phyloP scores from a whole-genome alignment of 1,140 invertebrate species.

The Drosophila kohkoa region DNA sequence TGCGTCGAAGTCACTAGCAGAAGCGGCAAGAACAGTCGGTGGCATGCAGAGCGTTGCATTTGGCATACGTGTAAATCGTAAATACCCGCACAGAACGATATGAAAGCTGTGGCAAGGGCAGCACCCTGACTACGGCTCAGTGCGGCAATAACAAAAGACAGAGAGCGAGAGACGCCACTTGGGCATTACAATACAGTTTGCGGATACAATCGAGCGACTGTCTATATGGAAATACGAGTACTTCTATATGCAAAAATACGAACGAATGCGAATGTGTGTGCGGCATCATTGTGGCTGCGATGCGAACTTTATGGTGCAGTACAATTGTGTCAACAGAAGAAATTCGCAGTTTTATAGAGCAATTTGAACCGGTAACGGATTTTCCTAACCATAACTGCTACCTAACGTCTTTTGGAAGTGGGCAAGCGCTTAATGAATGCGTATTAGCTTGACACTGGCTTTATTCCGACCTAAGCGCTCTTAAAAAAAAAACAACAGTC shows the following conservation, averaged over 20 bases:
- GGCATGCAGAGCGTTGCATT: constrained; percentile 60
- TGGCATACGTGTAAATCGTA: constrained; percentile 81
- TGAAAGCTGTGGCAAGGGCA: constrained; percentile 43
- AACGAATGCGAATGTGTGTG: not conserved
- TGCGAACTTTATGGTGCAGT: constrained; percentile 35
- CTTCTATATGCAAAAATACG: not conserved
- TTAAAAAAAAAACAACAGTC: too few species aligned
- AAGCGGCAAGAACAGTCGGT: constrained; percentile 28
- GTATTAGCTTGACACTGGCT: not conserved
- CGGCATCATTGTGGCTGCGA: constrained; percentile 9
- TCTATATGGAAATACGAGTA: constrained; percentile 13
- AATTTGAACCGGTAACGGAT: constrained; percentile 36
- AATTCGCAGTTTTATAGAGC: constrained; percentile 38
- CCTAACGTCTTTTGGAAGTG: not conserved
- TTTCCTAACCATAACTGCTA: constrained; percentile 36
- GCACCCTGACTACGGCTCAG: constrained; percentile 6
- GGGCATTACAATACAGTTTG: constrained; percentile 9
- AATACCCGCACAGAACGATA: constrained; percentile 76
- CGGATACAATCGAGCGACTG: constrained; percentile 16
- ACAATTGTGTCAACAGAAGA: constrained; percentile 41
- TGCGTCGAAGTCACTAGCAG: constrained; percentile 12
- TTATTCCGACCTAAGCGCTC: not conserved
- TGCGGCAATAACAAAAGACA: constrained; percentile 37
- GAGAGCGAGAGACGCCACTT: constrained; percentile 21
- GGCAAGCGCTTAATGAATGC: not conserved